Conservation (phyloP, 2,113 vertebrate genomes). For the Miniopterus natalensis region DNA sequence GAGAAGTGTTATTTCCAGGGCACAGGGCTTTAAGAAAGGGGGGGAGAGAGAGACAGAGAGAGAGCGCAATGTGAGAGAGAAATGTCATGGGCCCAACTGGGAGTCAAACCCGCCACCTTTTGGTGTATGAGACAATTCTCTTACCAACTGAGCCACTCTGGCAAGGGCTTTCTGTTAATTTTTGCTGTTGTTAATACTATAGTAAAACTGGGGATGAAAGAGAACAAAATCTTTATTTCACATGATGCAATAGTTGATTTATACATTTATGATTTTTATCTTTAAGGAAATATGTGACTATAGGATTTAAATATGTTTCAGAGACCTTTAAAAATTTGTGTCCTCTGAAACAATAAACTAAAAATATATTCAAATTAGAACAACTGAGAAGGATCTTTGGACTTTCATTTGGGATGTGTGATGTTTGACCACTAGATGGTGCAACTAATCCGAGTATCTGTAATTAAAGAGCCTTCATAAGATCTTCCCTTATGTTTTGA, state of each 20-base stretch:
- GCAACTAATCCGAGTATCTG: constrained; percentile 2
- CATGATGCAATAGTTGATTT: not conserved
- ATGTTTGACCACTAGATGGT: constrained; percentile 74
- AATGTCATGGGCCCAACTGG: no score
- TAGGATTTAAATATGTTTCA: not conserved
- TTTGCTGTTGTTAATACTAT: not conserved
- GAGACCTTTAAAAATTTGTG: not conserved
- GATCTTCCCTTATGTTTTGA: not conserved
- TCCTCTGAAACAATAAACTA: not conserved
- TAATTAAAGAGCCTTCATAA: not conserved
- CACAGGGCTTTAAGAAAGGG: not conserved
- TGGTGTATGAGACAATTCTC: no score
- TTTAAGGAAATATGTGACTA: not conserved
- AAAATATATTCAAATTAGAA: not conserved
- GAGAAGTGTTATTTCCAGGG: not conserved
- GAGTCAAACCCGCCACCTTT: no score
- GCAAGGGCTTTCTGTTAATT: not conserved
- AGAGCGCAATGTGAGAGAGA: no score
- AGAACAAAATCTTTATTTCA: not conserved
- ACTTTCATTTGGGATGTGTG: not conserved
- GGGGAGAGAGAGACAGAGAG: no score
- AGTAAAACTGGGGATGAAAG: not conserved
- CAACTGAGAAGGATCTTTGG: not conserved
- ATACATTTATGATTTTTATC: not conserved
- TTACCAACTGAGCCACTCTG: no score